Percentiles rank a stretch among this genome's conserved stretches.
Conservation (phyloP, 1,140 invertebrate species). For the Globodera ellingtonae region DNA sequence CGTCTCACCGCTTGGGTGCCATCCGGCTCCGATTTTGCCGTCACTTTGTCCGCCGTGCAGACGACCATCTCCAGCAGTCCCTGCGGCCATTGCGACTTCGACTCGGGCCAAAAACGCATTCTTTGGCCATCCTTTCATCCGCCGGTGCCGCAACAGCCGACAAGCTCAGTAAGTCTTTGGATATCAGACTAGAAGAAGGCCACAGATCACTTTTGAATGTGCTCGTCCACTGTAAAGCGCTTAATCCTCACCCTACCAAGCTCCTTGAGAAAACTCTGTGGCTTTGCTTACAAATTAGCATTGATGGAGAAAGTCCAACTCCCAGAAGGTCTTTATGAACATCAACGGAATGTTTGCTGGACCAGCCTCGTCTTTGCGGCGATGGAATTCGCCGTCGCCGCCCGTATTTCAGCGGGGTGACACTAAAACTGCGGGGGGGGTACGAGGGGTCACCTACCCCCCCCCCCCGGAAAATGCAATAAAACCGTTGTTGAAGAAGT, state of each 20-base stretch:
- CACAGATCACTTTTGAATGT: background rate
- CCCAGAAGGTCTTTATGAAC: slow-evolving; percentile 4
- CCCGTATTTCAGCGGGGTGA: background rate
- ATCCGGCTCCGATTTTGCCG: background rate
- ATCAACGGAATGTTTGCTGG: slow-evolving; percentile 1
- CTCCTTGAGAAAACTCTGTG: no score
- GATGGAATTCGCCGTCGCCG: background rate
- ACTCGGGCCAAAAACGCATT: background rate
- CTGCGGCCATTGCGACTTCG: slow-evolving; percentile 21
- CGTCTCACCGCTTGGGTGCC: slow-evolving; percentile 9
- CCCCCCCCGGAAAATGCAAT: no score
- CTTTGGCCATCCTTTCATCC: slow-evolving; percentile 24
- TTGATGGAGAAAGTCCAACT: background rate
- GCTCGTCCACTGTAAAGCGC: background rate
- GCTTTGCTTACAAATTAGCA: no score
- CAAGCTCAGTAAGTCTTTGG: background rate
- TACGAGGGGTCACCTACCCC: no score
- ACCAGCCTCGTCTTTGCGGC: background rate
- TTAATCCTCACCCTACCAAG: background rate
- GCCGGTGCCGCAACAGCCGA: slow-evolving; percentile 1
- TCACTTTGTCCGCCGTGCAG: background rate
- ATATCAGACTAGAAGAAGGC: background rate
- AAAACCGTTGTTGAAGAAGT: no score
- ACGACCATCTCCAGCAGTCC: background rate
- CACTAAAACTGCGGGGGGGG: background rate